Conservation (phyloP, 2,888 invertebrate genomes). For the Dermolepida albohirtum region DNA sequence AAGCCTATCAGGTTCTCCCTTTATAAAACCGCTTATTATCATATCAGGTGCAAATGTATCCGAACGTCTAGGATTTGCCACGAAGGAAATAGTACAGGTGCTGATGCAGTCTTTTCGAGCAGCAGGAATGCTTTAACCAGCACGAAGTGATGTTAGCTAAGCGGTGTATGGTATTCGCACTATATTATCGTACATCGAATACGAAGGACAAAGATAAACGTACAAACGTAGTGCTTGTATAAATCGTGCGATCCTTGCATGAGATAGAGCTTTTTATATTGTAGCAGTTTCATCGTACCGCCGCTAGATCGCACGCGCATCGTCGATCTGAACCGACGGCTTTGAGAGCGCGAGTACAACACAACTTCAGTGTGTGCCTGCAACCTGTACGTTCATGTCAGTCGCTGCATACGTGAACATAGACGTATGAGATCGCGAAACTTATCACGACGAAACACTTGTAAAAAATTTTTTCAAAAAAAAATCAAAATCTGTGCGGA, state of each 20-base stretch:
- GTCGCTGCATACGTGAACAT: slow-evolving; percentile 56
- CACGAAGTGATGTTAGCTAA: slow-evolving; percentile 15
- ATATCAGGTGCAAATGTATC: slow-evolving; percentile 26
- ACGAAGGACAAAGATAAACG: slow-evolving; percentile 32
- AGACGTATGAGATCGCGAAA: slow-evolving; percentile 58
- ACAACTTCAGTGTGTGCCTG: slow-evolving; percentile 70
- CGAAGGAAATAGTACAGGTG: slow-evolving; percentile 42
- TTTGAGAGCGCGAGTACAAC: slow-evolving; percentile 62
- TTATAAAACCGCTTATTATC: slow-evolving; percentile 27
- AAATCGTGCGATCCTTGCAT: slow-evolving; percentile 44
- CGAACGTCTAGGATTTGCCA: slow-evolving; percentile 29
- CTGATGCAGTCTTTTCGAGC: slow-evolving; percentile 44
- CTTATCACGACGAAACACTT: slow-evolving; percentile 23
- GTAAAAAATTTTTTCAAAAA: slow-evolving; percentile 22
- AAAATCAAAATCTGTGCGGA: slow-evolving; percentile 29
- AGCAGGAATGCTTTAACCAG: slow-evolving; percentile 34
- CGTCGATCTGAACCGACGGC: slow-evolving; percentile 64
- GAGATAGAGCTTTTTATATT: slow-evolving; percentile 46
- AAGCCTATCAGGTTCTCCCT: not conserved
- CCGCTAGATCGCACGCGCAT: slow-evolving; percentile 70
- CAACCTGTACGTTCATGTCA: slow-evolving; percentile 60
- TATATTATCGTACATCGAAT: slow-evolving; percentile 34
- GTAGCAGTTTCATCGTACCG: slow-evolving; percentile 54
- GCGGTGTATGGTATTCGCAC: slow-evolving; percentile 31
- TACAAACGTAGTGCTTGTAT: slow-evolving; percentile 46